These are phyloP conservation scores for Plecotus auritus DNA, from an alignment of 2,113 vertebrate species.

Conservation along the genomic window DNA sequence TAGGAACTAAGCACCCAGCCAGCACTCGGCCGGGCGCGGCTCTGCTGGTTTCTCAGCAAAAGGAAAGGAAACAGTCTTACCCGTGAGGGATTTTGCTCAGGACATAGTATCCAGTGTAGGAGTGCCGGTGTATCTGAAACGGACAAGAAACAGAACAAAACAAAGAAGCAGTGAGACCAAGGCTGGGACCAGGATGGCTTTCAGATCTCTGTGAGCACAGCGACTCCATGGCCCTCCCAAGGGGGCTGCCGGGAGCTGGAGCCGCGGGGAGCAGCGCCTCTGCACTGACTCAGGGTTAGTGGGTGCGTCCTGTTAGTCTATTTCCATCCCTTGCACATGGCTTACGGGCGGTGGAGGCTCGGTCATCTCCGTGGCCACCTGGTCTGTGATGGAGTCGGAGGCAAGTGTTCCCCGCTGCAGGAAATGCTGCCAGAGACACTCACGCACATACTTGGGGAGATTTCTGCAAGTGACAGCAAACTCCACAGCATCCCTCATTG, in stretches of 20 bases:
- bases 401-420: slow-evolving; percentile 40
- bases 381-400: slow-evolving; percentile 69
- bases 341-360: slow-evolving; percentile 50
- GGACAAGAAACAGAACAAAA: slow-evolving; percentile 45
- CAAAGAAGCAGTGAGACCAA: slow-evolving; percentile 11
- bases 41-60: slow-evolving; percentile 34
- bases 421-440: slow-evolving; percentile 65
- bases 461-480: not conserved
- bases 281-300: not conserved
- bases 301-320: slow-evolving; percentile 21
- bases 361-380: slow-evolving; percentile 63
- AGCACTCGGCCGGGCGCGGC: fast-evolving
- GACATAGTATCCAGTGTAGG: slow-evolving; percentile 94
- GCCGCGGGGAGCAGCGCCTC: not conserved
- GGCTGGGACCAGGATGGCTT: not conserved
- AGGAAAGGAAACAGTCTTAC: slow-evolving; percentile 80
- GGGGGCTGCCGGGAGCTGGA: no score
- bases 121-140: slow-evolving; percentile 92
- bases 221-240: no score
- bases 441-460: not conserved
- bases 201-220: not conserved
- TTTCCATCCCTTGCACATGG: slow-evolving; percentile 35
- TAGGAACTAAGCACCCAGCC: fast-evolving
- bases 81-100: slow-evolving; percentile 89
- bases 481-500: not conserved